Evolutionary conservation across 2,888 invertebrate genomes (phyloP), one percentile per base, ranked within the genome.

Genomic region (Xestia sexstrigata): DNA sequence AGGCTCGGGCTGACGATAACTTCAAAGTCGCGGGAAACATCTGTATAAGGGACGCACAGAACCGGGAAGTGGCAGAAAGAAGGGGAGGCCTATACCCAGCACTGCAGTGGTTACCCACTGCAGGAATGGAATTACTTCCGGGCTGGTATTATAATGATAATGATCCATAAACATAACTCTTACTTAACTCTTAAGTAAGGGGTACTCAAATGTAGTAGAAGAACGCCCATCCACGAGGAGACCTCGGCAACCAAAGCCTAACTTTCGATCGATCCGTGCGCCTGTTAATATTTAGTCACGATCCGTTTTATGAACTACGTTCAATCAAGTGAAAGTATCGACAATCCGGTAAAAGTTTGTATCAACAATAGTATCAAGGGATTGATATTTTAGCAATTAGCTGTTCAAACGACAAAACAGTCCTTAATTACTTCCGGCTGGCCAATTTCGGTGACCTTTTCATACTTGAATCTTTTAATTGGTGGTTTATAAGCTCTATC

Each of bases 381-480:
- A 75, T 69, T 52, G 9, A 58, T 75, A 79, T 65, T 79, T 80
- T 52, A 23, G 75, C 75, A 79, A 79, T 69, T 80, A 70, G 9
- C 35, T 58, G 49, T 58, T 49, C 49, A 65, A 75, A 75, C 13
- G 42, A 49, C 58, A 23, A 42, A 75, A 60, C 45, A 30, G 35
- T 26, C 9, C 20, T 15, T 45, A 55, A 74, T 68, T 79, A 65
- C 63, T 63, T 30, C 42, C 49, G 35, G 20, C 17, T 47, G 26
- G 8, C 26, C 30, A 74, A 49, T 7, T 49, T 26, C 23, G 11
- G 30, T n/a, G 39, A 63, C 39, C 23, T 49, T 69, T 79, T 47
- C 23, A 35, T 60, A 47, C 17, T n/a, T 26, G 35, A 3, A 42
- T 69, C 42, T 45, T 20, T 58, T 47, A 78, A 55, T 39, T 15